phyloP scores from a whole-genome alignment of 2,888 invertebrate genomes.

The Lasioglossum vierecki region DNA sequence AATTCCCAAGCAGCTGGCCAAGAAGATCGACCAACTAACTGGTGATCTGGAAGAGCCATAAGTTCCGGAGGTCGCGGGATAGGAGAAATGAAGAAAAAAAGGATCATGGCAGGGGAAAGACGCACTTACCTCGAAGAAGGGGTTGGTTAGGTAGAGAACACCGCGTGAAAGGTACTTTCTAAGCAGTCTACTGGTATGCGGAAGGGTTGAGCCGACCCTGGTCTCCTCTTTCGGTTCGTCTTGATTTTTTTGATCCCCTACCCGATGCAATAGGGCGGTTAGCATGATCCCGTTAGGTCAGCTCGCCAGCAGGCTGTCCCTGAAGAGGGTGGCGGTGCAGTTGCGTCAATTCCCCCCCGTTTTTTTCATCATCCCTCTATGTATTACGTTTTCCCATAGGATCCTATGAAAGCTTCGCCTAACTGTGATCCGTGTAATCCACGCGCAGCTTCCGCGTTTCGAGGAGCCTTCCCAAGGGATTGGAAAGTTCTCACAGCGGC shows the following conservation, averaged over 20 bases:
- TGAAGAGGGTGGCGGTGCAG: slow-evolving; percentile 53
- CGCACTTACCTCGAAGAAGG: slow-evolving; percentile 36
- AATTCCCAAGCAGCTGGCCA: slow-evolving; percentile 76
- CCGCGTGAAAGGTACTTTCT: slow-evolving; percentile 71
- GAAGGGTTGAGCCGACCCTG: slow-evolving; percentile 73
- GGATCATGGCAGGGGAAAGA: slow-evolving; percentile 46
- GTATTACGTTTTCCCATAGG: slow-evolving; percentile 41
- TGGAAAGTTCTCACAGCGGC: slow-evolving; percentile 66
- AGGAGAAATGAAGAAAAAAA: slow-evolving; percentile 29
- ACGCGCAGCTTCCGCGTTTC: slow-evolving; percentile 76
- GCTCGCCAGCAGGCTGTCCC: slow-evolving; percentile 72
- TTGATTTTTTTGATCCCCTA: slow-evolving; percentile 62
- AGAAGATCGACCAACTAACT: slow-evolving; percentile 51
- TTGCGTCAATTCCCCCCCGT: slow-evolving; percentile 45
- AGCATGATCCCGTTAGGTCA: slow-evolving; percentile 73
- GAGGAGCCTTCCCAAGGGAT: slow-evolving; percentile 39
- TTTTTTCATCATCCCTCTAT: slow-evolving; percentile 35
- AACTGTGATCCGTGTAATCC: slow-evolving; percentile 73
- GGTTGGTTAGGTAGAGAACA: slow-evolving; percentile 54
- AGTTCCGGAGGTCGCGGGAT: slow-evolving; percentile 10
- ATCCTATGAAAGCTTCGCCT: slow-evolving; percentile 67
- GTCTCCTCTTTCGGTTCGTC: slow-evolving; percentile 40
- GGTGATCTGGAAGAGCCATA: slow-evolving; percentile 50
- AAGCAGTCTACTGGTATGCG: slow-evolving; percentile 73
- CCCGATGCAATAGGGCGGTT: slow-evolving; percentile 68